Evolutionary conservation across 2,113 vertebrate species (phyloP).

Genomic region (Sylvietta virens): DNA sequence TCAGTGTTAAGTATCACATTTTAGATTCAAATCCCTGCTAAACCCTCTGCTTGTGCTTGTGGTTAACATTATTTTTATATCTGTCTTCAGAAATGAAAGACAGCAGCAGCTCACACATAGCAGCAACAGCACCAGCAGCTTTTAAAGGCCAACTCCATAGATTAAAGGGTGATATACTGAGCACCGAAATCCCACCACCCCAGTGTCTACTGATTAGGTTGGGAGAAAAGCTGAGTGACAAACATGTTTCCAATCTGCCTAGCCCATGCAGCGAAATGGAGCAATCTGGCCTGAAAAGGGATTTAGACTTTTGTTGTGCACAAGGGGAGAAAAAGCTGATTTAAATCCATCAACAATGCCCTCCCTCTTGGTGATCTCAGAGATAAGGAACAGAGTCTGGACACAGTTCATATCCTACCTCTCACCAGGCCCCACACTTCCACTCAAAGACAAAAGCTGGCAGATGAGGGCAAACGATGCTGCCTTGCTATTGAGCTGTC

Average conservation of each 20-base stretch:
- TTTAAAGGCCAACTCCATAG: slow-evolving; percentile 63
- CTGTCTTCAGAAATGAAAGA: slow-evolving; percentile 73
- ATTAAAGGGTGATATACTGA: slow-evolving; percentile 69
- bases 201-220: slow-evolving; percentile 72
- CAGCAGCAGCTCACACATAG: slow-evolving; percentile 46
- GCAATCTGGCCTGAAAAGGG: slow-evolving; percentile 76
- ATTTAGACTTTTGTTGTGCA: slow-evolving; percentile 78
- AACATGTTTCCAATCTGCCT: slow-evolving; percentile 75
- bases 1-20: slow-evolving; percentile 66
- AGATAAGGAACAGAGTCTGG: slow-evolving; percentile 69
- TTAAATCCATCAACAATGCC: slow-evolving; percentile 76
- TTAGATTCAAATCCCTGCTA: slow-evolving; percentile 76
- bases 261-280: slow-evolving; percentile 76
- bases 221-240: slow-evolving; percentile 76
- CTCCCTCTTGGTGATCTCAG: slow-evolving; percentile 71
- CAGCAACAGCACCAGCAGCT: slow-evolving; percentile 51
- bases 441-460: slow-evolving; percentile 65
- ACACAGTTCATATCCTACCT: slow-evolving; percentile 61
- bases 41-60: slow-evolving; percentile 63
- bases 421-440: slow-evolving; percentile 52
- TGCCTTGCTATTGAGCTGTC: background rate
- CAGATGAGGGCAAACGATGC: slow-evolving; percentile 45
- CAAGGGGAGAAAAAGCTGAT: slow-evolving; percentile 70
- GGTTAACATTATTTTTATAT: slow-evolving; percentile 72
- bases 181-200: slow-evolving; percentile 50